Base-by-base conservation (phyloP, 2,888 invertebrate species). In the Andrena haemorrhoa region DNA sequence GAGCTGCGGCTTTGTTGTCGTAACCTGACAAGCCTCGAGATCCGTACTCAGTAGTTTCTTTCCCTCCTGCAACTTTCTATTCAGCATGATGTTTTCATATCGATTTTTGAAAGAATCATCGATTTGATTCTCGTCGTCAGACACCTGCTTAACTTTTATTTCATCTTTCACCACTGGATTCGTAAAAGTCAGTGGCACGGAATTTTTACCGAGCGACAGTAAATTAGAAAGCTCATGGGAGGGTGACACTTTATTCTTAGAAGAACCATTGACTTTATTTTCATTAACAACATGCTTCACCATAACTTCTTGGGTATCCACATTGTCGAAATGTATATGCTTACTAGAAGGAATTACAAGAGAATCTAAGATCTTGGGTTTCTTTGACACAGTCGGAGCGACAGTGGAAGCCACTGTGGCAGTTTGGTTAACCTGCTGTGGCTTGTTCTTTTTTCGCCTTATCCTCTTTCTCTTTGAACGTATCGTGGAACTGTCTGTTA, bases 321-420 rank as follows among this genome's bases (percentile, higher is more conserved):
- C 79, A 61, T 66, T 76, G 75, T 89, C 82, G 64, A 92, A 92
- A 26, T 92, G 79, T 72, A 92, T 92, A 69, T 92, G 92, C 72
- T 91, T 92, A n/a, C 86, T 87, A 49, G 86, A 66, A 16, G 91
- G 53, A 60, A 92, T 63, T 8, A 78, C 23, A 33, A 81, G 35
- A 8, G 89, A 86, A 75, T 90, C 75, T 66, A 90, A 83, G 29
- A 92, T 86, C 49, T 85, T 90, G n/a, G 91, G 90, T 64, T 92
- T 92, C 20, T 86, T 89, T 0, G 66, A 23, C 60, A 82, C 73
- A 2, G 3, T 75, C 23, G 8, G 5, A 41, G 1, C 41, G 5
- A 4, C 41, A 5, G 12, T 41, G 16, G 41, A 41, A 41, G 75
- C 49, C 1, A 35, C 47, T 8, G 47, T 26, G 10, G 80, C 12